Conservation (phyloP, 2,113 vertebrate species). For the Eulacestoma nigropectus region DNA sequence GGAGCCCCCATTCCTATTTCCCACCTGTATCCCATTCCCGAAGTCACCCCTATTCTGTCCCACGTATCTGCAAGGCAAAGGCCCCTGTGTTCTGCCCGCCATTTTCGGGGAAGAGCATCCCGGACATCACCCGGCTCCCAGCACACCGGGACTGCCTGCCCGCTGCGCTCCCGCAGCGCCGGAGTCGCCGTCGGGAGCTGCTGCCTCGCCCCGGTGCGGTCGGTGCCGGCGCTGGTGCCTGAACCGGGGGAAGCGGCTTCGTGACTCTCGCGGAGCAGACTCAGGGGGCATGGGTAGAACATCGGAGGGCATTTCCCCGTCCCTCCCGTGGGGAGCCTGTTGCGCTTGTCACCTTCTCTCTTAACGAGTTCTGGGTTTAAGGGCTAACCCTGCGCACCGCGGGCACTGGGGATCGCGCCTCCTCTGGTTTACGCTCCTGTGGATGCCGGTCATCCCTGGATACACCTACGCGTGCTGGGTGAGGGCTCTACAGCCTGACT, state of each 20-base stretch:
- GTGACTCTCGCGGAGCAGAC: neutral
- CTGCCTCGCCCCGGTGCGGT: neutral
- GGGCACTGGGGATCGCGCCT: neutral
- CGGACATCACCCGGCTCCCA: neutral
- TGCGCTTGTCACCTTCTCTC: neutral
- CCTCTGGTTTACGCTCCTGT: neutral
- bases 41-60: neutral
- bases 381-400: neutral
- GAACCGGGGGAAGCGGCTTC: neutral
- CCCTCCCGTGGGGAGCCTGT: neutral
- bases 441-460: neutral
- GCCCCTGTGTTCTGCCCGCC: rapidly evolving
- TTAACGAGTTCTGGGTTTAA: neutral
- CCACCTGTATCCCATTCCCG: neutral
- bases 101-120: neutral
- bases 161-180: neutral
- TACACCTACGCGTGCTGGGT: neutral
- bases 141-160: neutral
- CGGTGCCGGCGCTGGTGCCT: neutral
- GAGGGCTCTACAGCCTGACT: neutral
- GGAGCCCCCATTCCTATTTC: neutral
- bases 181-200: neutral
- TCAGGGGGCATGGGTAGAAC: neutral
- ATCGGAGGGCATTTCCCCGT: neutral
- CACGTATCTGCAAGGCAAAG: neutral